phyloP scores from a whole-genome alignment of 2,113 vertebrate genomes.

The Symphodus melops region DNA sequence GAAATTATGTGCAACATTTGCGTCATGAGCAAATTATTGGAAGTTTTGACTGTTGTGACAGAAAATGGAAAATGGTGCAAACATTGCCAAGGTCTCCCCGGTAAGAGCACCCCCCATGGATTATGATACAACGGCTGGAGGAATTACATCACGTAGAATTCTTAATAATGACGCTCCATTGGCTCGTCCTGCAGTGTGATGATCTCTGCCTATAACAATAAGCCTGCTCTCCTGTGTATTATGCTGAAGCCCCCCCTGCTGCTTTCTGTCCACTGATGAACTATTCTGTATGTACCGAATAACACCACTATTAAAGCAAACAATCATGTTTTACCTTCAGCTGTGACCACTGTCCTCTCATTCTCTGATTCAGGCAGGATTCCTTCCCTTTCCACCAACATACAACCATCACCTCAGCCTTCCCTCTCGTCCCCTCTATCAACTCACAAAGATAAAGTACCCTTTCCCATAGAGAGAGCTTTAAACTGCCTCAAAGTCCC shows the following conservation, averaged over 20 bases:
- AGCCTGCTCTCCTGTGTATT: neutral
- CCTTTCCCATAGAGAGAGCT: slow-evolving; percentile 33
- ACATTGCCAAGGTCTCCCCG: no score
- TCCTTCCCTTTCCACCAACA: slow-evolving; percentile 23
- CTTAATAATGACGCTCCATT: neutral
- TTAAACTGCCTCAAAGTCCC: slow-evolving; percentile 44
- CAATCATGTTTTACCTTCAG: slow-evolving; percentile 27
- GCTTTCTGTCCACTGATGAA: slow-evolving; percentile 39
- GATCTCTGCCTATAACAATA: neutral
- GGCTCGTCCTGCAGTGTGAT: neutral
- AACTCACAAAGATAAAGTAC: slow-evolving; percentile 47
- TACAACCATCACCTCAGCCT: neutral
- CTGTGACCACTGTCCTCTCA: neutral
- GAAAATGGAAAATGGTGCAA: no score
- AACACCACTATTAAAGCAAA: slow-evolving; percentile 28
- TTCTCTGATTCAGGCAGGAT: slow-evolving; percentile 33
- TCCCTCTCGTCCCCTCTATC: slow-evolving; percentile 27
- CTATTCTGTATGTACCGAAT: slow-evolving; percentile 19
- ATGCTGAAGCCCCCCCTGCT: slow-evolving; percentile 10
- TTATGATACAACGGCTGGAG: neutral
- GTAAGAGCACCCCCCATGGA: neutral
- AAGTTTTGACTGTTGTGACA: no score
- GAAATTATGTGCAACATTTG: no score
- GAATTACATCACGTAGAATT: neutral
- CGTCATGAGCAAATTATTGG: no score